Conservation (phyloP, 2,888 invertebrate genomes). For the Alloscopus bannaensis region DNA sequence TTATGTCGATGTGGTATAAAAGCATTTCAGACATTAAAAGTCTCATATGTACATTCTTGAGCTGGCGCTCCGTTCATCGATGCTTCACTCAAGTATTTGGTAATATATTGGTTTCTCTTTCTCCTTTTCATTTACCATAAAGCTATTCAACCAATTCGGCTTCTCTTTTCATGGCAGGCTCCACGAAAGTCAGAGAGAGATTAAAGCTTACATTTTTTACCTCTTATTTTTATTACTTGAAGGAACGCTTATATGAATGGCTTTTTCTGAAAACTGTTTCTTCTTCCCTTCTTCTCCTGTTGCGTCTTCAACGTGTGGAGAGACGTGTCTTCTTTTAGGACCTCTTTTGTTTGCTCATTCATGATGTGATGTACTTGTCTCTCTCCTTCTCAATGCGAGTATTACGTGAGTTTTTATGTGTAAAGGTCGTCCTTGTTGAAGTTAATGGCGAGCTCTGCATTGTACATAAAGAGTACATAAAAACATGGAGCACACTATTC, state of each 20-base stretch:
- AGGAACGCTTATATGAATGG: constrained; percentile 24
- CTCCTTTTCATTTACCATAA: too few species aligned
- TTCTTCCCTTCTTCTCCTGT: constrained; percentile 24
- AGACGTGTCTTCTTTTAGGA: background rate
- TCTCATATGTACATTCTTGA: too few species aligned
- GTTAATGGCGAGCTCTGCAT: too few species aligned
- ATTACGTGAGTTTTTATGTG: too few species aligned
- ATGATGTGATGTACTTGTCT: constrained; percentile 52
- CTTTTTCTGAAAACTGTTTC: background rate
- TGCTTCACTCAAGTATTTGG: constrained; percentile 8
- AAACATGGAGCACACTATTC: too few species aligned
- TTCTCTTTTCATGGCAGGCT: constrained; percentile 15
- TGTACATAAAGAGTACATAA: too few species aligned
- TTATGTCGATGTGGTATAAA: too few species aligned
- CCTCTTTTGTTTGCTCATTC: constrained; percentile 54
- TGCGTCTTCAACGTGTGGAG: constrained; percentile 18
- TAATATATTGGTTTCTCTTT: constrained; percentile 17
- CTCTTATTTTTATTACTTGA: constrained; percentile 25
- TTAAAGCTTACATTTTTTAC: constrained; percentile 4
- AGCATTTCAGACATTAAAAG: too few species aligned
- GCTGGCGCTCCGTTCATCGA: too few species aligned
- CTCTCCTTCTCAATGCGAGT: too few species aligned
- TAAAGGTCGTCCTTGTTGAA: too few species aligned
- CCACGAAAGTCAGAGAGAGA: too few species aligned
- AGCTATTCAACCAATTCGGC: background rate